These are phyloP conservation scores for Arctocebus calabarensis DNA, from an alignment of 2,797 vertebrate species.

Conservation along the genomic window DNA sequence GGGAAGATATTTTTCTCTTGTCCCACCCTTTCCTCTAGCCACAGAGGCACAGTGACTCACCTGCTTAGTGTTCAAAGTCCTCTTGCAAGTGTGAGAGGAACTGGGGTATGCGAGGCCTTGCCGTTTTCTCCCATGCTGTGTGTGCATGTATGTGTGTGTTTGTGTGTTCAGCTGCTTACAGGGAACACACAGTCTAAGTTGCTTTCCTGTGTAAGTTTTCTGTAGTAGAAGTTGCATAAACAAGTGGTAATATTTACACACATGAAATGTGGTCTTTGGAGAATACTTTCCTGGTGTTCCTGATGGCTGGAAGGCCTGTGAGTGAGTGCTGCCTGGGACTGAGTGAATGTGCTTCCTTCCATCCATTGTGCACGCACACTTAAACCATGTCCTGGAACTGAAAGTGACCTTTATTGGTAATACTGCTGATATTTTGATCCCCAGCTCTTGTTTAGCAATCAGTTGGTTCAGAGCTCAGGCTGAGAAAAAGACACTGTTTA, in stretches of 20 bases:
- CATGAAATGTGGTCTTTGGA: background rate
- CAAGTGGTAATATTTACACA: background rate
- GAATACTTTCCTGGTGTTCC: background rate
- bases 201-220: background rate
- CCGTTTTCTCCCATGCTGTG: background rate
- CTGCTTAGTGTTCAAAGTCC: background rate
- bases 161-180: background rate
- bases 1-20: background rate
- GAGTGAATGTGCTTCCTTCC: background rate
- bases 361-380: background rate
- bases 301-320: background rate
- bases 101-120: background rate
- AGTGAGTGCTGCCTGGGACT: background rate
- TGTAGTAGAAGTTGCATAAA: background rate
- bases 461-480: background rate
- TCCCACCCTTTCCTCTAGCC: background rate
- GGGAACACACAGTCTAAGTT: background rate
- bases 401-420: background rate
- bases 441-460: slow-evolving; percentile 13
- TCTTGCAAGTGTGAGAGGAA: background rate
- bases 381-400: background rate
- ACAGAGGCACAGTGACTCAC: background rate
- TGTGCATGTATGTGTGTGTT: background rate
- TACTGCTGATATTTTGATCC: background rate
- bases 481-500: background rate